Evolutionary conservation across 2,797 vertebrate genomes (phyloP).

Genomic region (Peromyscus nudipes): DNA sequence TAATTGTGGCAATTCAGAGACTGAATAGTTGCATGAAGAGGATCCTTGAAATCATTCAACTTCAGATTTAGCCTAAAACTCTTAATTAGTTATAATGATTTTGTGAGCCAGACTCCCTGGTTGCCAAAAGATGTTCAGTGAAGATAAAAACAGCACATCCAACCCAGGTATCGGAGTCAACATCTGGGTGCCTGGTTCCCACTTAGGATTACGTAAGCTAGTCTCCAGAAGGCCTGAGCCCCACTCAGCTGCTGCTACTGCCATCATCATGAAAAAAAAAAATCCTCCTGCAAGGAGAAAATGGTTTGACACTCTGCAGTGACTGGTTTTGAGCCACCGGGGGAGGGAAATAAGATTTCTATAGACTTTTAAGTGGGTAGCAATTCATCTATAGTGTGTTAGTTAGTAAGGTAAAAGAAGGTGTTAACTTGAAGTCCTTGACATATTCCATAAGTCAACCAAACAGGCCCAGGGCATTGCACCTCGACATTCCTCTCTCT

Average conservation of each 20-base stretch:
- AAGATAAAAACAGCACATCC: not conserved
- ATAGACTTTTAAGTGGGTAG: not conserved
- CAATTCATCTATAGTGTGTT: not conserved
- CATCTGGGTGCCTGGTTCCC: not conserved
- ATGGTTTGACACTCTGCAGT: not conserved
- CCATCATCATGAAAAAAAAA: not conserved
- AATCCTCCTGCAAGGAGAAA: not conserved
- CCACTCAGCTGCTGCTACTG: not conserved
- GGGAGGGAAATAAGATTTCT: not conserved
- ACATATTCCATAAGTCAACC: not conserved
- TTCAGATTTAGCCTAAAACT: slow-evolving; percentile 61
- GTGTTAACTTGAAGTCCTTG: not conserved
- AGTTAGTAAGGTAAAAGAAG: not conserved
- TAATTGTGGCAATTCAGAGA: slow-evolving; percentile 59
- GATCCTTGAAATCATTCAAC: slow-evolving; percentile 65
- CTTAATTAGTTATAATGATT: slow-evolving; percentile 68
- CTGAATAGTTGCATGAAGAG: slow-evolving; percentile 63
- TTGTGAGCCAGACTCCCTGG: slow-evolving; percentile 43
- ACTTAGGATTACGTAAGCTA: not conserved
- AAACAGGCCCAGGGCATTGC: not conserved
- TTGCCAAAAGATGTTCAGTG: slow-evolving; percentile 31
- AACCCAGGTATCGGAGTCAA: not conserved
- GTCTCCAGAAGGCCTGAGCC: not conserved
- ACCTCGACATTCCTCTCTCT: not conserved
- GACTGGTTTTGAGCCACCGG: slow-evolving; percentile 38